A percentile compares a stretch with the other conserved stretches of the same genome.
Conservation (phyloP, 2,888 invertebrate genomes). For the Meandrusa payeni region DNA sequence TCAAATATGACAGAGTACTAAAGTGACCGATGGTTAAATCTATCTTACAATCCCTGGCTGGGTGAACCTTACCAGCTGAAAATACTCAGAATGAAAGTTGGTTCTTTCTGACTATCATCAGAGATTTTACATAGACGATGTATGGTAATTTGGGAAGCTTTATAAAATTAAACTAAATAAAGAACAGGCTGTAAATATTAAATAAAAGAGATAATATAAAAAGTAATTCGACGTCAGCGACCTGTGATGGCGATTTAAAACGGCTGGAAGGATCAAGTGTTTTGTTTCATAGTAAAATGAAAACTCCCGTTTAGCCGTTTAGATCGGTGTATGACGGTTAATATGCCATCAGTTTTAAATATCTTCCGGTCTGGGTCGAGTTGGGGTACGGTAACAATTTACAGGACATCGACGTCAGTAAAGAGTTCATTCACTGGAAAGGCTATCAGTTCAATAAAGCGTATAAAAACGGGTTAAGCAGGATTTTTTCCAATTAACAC, state of each 20-base stretch:
- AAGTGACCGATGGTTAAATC: too few relatives aligned
- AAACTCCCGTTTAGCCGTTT: constrained; percentile 19
- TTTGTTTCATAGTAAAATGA: constrained; percentile 28
- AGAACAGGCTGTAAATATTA: too few relatives aligned
- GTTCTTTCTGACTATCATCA: too few relatives aligned
- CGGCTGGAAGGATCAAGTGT: constrained; percentile 28
- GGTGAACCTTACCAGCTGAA: too few relatives aligned
- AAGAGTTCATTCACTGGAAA: constrained; percentile 40
- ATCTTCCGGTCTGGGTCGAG: constrained; percentile 40
- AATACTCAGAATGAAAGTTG: too few relatives aligned
- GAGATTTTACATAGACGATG: too few relatives aligned
- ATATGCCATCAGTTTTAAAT: constrained; percentile 26
- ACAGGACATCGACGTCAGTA: constrained; percentile 40
- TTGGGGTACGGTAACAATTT: constrained; percentile 38
- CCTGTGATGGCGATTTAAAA: constrained; percentile 24
- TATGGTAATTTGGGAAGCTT: too few relatives aligned
- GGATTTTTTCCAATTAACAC: too few relatives aligned
- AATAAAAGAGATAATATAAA: constrained; percentile 9
- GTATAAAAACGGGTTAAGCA: constrained; percentile 6
- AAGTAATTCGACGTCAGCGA: constrained; percentile 1
- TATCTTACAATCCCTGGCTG: too few relatives aligned
- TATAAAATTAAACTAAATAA: too few relatives aligned
- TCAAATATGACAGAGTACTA: too few relatives aligned
- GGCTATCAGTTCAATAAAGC: background rate
- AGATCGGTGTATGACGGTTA: constrained; percentile 11